These are phyloP conservation scores for Girardinichthys multiradiatus DNA, from an alignment of 2,113 vertebrate species.

Conservation along the genomic window DNA sequence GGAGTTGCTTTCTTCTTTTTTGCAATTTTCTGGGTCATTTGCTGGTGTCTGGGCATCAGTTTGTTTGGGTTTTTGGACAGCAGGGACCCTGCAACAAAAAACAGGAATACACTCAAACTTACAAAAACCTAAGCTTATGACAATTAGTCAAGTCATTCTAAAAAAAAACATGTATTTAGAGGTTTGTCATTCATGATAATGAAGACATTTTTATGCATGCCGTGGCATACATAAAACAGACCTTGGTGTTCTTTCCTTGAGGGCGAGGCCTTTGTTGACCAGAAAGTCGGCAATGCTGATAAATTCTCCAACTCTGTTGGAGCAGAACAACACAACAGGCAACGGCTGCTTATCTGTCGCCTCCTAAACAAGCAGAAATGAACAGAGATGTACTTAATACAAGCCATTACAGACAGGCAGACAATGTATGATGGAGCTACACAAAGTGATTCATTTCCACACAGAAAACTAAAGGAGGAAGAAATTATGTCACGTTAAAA, in stretches of 20 bases:
- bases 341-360: conserved; percentile 68
- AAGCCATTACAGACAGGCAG: background rate
- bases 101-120: background rate
- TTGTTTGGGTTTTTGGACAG: conserved; percentile 10
- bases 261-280: conserved; percentile 87
- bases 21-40: background rate
- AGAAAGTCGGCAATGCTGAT: conserved; percentile 88
- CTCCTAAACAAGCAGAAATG: conserved; percentile 72
- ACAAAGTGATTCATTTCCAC: background rate
- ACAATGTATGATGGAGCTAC: background rate
- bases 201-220: background rate
- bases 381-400: background rate
- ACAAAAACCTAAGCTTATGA: too few species aligned
- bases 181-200: background rate
- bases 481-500: background rate
- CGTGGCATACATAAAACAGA: conserved; percentile 18
- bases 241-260: conserved; percentile 82
- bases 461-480: too few species aligned
- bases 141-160: background rate
- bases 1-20: background rate
- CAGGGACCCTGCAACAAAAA: conserved; percentile 30
- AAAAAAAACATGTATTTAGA: background rate
- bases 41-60: conserved; percentile 1
- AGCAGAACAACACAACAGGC: conserved; percentile 84
- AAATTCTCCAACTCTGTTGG: conserved; percentile 77